Evolutionary conservation across 2,888 invertebrate genomes (phyloP).

Genomic region (Lepidochitona cinerea): DNA sequence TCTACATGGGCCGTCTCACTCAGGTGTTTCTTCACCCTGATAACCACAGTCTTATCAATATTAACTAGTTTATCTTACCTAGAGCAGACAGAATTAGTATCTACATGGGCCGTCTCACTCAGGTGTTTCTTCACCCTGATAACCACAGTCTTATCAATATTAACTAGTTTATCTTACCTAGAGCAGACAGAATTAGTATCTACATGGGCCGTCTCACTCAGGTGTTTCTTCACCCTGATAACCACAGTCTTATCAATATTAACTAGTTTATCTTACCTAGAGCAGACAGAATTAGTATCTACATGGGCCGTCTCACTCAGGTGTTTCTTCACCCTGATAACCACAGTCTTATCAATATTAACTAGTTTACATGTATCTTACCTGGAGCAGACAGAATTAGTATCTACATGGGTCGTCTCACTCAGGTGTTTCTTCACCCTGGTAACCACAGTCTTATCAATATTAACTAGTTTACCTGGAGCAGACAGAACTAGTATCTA

Average conservation of each 20-base stretch:
- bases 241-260: constrained; percentile 50
- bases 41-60: constrained; percentile 50
- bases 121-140: constrained; percentile 59
- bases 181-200: constrained; percentile 17
- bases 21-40: constrained; percentile 59
- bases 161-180: constrained; percentile 14
- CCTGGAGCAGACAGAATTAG: constrained; percentile 20
- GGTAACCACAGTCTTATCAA: constrained; percentile 51
- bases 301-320: constrained; percentile 33
- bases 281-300: constrained; percentile 15
- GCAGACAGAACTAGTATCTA: constrained; percentile 14
- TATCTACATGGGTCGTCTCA: constrained; percentile 24
- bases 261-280: constrained; percentile 14
- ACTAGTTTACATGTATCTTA: constrained; percentile 6
- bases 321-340: constrained; percentile 60
- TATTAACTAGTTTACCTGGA: constrained; percentile 15
- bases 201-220: constrained; percentile 32
- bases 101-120: constrained; percentile 24
- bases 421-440: constrained; percentile 59
- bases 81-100: constrained; percentile 16
- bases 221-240: constrained; percentile 56
- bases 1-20: constrained; percentile 25
- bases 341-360: constrained; percentile 44
- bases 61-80: constrained; percentile 13
- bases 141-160: constrained; percentile 50